Base-by-base conservation (phyloP, 2,888 invertebrate species). In the Bugulina stolonifera region DNA sequence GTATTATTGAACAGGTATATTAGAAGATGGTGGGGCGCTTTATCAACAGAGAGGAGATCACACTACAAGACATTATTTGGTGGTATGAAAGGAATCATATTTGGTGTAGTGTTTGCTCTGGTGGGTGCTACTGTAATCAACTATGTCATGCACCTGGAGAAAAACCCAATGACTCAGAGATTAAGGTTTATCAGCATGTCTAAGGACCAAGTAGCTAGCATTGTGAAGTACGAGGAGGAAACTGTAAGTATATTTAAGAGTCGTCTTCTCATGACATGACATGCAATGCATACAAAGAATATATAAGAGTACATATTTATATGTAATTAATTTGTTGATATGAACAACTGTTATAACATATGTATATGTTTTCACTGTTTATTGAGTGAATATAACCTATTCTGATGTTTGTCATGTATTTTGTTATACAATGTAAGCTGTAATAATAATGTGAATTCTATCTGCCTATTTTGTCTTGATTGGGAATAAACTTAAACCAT, bases 121-220 rank as follows among this genome's bases (percentile, higher is more conserved):
- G 71, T 70, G 22, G 71, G 55, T 0, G 1, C 29, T 1, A 14
- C 70, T 0, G 34, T 72, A n/a, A 52, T 75, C 2, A 79, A 84
- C 76, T 86, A 85, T 75, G 54, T 76, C 32, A 79, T 79, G 10
- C 87, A 88, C 77, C 73, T 87, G 18, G 83, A 87, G 76, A 84
- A 81, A 69, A 84, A 87, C 43, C 88, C 88, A 0, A 75, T 88
- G 57, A 87, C 87, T 1, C 82, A 86, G 18, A 81, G 88, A 69
- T 82, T 81, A 73, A 81, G 88, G 73, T 88, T 88, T 75, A 83
- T 88, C 32, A 82, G 87, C 3, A 85, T 88, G 73, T 85, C 83
- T 23, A 77, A 81, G 73, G 81, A 86, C 2, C 87, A 87, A 76
- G 81, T 86, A 71, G 76, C 77, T 54, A 77, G 81, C 72, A 79